Evolutionary conservation across 1,140 invertebrate genomes (phyloP), one percentile per base, ranked within the genome.

Genomic region (Atta cephalotes): DNA sequence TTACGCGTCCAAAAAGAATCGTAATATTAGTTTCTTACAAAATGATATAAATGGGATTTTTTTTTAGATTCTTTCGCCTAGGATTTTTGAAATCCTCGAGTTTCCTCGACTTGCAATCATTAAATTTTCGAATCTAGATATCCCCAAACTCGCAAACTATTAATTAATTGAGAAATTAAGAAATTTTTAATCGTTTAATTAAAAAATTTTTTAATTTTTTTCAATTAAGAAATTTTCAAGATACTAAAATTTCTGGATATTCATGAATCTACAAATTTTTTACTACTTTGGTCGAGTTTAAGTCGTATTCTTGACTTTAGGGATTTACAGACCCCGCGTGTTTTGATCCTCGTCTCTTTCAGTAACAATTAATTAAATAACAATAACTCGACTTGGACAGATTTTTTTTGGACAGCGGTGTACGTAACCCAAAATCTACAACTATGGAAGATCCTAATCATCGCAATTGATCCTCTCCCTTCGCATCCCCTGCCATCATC

Each of bases 361-460:
- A 2, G 35, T 35, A n/a, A 68, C 45, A 45, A 63, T 31, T 72
- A 35, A 72, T 62, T 74, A 45, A 45, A 45, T 45, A 45, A 51
- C 16, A 31, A 6, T 28, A 62, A 62, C 9, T 25, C 56, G 53
- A 25, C 25, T 62, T 18, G 31, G 3, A 65, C 1, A 31, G 31
- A 25, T 31, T n/a, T 7, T 80, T 28, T 25, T 58, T 28, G 35
- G 21, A 71, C 70, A 12, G 16, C 18, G 45, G n/a, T 56, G 25
- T 53, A 80, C 10, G 14, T 70, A 81, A 79, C 62, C 3, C 39
- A 85, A 63, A 53, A 45, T 53, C 82, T 76, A 85, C 72, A 7
- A 14, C 51, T 86, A 80, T 86, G 85, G 85, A 86, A 80, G 85
- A 71, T 66, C 31, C 62, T 77, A 85, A 87, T 89, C 45, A 71